Evolutionary conservation across 2,797 vertebrate genomes (phyloP), one percentile per base, ranked within the genome.

Genomic region (Alosa sapidissima): DNA sequence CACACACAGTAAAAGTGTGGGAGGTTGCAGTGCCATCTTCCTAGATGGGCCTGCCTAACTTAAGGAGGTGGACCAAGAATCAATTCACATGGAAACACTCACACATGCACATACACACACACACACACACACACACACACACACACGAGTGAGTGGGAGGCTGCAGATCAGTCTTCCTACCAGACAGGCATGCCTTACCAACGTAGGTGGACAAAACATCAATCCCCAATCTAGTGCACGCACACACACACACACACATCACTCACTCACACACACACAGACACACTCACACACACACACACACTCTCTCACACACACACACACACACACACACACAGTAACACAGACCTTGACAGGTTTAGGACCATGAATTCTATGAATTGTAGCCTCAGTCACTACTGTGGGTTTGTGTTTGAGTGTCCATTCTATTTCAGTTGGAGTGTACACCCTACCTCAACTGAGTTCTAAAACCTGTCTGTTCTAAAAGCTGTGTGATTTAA

Each of bases 151-250:
- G 65, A 1, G 65, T 68, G 28, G 65, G 65, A 68, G 28, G 65
- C 65, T 68, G 28, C 65, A 68, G 65, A 68, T 68, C 65, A 68
- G 9, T 68, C 24, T 68, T 68, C 65, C 28, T 33, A 68, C 65
- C 65, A 68, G 65, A 68, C 65, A 33, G 65, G 24, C 24, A 24
- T 68, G 65, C 65, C 28, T 68, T 3, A 11, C 65, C 11, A n/a
- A 68, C 65, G 65, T 68, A 68, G 65, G 65, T 68, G 65, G 65
- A 68, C 65, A 60, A 16, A 60, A 60, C 58, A 68, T 36, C 65
- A 68, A 68, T 68, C 28, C 65, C 28, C 28, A 33, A 24, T 65
- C 24, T 3, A 36, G 68, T 28, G 68, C 65, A 36, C 24, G 68
- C 24, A 68, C 65, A 68, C 65, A 68, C 65, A 68, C 24, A 68